A percentile compares a stretch with the other conserved stretches of the same genome.
Conservation (phyloP, 2,888 invertebrate genomes). For the Philereme vetulata region DNA sequence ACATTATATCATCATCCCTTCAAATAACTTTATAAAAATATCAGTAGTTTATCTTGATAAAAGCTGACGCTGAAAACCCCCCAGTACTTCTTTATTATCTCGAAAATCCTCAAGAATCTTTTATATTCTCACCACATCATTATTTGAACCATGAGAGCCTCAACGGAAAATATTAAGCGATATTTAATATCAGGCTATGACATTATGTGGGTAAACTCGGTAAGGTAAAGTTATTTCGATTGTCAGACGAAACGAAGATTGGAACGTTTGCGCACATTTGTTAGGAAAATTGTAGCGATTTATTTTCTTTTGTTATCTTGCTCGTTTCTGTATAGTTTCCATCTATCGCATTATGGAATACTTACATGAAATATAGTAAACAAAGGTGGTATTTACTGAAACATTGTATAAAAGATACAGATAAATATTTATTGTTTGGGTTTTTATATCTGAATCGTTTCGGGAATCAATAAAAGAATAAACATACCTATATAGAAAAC, state of each 20-base stretch:
- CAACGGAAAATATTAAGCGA: slow-evolving; percentile 41
- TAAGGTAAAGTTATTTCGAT: slow-evolving; percentile 50
- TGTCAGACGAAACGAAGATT: slow-evolving; percentile 58
- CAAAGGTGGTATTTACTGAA: slow-evolving; percentile 19
- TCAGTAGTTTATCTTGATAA: slow-evolving; percentile 39
- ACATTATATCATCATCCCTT: slow-evolving; percentile 13
- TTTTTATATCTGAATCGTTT: no score
- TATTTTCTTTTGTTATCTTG: slow-evolving; percentile 61
- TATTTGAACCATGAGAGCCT: slow-evolving; percentile 36
- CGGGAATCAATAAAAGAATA: no score
- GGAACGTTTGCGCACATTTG: slow-evolving; percentile 65
- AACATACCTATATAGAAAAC: no score
- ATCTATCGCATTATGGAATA: slow-evolving; percentile 55
- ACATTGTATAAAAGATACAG: neutral
- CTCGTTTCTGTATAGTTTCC: slow-evolving; percentile 57
- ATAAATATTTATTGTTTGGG: no score
- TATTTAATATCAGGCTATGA: slow-evolving; percentile 43
- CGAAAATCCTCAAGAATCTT: slow-evolving; percentile 36
- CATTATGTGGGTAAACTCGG: slow-evolving; percentile 39
- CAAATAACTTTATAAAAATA: slow-evolving; percentile 35
- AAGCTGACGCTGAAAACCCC: slow-evolving; percentile 38
- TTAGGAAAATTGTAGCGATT: slow-evolving; percentile 65
- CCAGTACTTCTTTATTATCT: slow-evolving; percentile 40
- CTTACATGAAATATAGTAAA: slow-evolving; percentile 26
- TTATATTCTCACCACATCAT: slow-evolving; percentile 41